phyloP scores from a whole-genome alignment of 2,888 invertebrate genomes.

The Phortica okadai region DNA sequence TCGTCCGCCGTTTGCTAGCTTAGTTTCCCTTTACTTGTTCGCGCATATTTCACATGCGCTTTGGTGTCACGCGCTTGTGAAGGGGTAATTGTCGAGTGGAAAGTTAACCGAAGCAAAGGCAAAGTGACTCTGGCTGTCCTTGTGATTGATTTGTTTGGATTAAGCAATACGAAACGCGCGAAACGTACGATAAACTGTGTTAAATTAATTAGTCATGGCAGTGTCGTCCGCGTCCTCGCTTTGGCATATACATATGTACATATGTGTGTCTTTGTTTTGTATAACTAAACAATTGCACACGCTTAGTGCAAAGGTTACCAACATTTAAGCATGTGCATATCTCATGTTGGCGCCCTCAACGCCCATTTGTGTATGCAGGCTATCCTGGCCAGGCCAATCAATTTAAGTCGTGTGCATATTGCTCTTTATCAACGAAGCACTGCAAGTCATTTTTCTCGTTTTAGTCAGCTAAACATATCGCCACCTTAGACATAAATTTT shows the following conservation, averaged over 20 bases:
- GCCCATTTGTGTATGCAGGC: conserved; percentile 11
- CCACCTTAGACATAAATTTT: neutral
- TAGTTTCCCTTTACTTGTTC: no score
- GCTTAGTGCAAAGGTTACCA: conserved; percentile 37
- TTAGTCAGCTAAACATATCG: neutral
- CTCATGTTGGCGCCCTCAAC: no score
- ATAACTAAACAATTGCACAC: conserved; percentile 63
- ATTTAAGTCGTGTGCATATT: conserved; percentile 48
- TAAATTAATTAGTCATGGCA: conserved; percentile 64
- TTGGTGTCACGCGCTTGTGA: no score
- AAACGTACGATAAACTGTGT: conserved; percentile 63
- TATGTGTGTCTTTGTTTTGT: conserved; percentile 37
- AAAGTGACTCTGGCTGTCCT: conserved; percentile 48
- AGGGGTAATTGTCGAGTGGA: no score
- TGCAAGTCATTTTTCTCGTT: conserved; percentile 46
- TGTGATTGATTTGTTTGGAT: conserved; percentile 66
- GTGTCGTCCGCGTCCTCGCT: conserved; percentile 22
- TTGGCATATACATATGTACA: conserved; percentile 45
- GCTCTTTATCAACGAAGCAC: conserved; percentile 27
- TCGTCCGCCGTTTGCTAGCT: neutral
- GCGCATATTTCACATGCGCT: no score
- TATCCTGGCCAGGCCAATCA: conserved; percentile 48
- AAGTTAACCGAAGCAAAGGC: conserved; percentile 48
- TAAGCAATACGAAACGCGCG: conserved; percentile 54
- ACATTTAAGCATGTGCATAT: neutral